phyloP scores from a whole-genome alignment of 64 coral and sea anemone species.

The Montipora sp. region DNA sequence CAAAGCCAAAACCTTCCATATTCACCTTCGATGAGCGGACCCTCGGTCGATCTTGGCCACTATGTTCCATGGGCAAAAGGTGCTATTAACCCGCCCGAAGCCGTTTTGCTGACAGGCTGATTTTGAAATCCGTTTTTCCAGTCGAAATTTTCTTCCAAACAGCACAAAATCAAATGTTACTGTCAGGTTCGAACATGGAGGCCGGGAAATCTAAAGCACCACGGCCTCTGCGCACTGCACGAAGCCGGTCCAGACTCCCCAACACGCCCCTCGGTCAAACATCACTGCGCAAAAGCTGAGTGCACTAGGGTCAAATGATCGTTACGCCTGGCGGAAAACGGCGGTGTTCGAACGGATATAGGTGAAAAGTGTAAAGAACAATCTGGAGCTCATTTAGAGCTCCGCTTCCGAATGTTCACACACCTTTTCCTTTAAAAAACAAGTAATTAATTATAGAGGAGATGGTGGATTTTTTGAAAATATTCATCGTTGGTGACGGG shows the following conservation, averaged over 20 bases:
- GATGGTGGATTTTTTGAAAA: no score
- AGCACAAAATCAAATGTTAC: constrained; percentile 74
- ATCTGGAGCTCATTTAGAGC: background rate
- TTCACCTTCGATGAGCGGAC: constrained; percentile 96
- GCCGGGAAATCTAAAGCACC: constrained; percentile 44
- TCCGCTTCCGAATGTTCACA: background rate
- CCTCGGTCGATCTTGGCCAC: constrained; percentile 92
- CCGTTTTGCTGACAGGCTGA: constrained; percentile 72
- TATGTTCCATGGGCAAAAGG: constrained; percentile 94
- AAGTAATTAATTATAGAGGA: no score
- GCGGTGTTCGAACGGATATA: background rate
- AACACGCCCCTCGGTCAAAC: constrained; percentile 71
- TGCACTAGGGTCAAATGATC: background rate
- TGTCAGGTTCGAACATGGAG: constrained; percentile 54
- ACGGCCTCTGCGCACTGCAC: constrained; percentile 57
- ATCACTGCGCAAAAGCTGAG: background rate
- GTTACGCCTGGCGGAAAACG: constrained; percentile 9
- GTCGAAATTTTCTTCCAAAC: constrained; percentile 64
- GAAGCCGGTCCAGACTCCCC: constrained; percentile 63
- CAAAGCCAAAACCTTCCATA: constrained; percentile 85
- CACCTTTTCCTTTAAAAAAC: no score
- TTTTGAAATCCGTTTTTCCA: constrained; percentile 68
- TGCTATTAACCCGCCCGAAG: constrained; percentile 76
- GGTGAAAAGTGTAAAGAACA: constrained; percentile 6
- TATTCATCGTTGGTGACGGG: no score